Conservation (phyloP, 2,113 vertebrate genomes). For the Macroglossus sobrinus region DNA sequence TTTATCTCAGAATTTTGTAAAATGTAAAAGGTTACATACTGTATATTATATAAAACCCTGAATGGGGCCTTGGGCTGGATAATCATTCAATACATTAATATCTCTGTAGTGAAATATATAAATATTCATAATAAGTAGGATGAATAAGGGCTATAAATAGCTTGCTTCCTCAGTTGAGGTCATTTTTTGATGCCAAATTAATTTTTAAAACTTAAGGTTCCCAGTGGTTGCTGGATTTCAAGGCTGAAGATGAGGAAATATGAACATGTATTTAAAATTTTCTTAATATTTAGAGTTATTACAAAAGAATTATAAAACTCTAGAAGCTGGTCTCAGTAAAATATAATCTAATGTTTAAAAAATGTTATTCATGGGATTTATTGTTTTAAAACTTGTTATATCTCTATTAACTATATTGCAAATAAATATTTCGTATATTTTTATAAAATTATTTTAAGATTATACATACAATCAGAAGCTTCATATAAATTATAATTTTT, state of each 20-base stretch:
- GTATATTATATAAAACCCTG: background rate
- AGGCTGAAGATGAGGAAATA: background rate
- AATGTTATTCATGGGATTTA: background rate
- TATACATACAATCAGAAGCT: background rate
- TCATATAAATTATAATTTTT: background rate
- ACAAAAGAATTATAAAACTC: background rate
- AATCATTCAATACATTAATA: background rate
- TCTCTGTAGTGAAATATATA: slow-evolving; percentile 8
- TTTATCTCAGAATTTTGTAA: slow-evolving; percentile 35
- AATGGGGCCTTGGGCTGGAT: background rate
- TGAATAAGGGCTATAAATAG: background rate
- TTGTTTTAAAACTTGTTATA: background rate
- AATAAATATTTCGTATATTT: background rate
- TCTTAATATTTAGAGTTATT: background rate
- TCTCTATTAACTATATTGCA: background rate
- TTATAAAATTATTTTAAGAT: background rate
- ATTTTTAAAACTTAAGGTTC: background rate
- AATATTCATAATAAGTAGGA: slow-evolving; percentile 29
- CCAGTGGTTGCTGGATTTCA: background rate
- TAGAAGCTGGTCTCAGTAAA: background rate
- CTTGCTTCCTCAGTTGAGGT: background rate
- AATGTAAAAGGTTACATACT: background rate
- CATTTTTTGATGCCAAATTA: background rate
- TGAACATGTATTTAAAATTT: background rate
- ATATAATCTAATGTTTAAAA: background rate